Base-by-base conservation (phyloP, 2,797 vertebrate species). In the Gymnoscopelus microlampas region DNA sequence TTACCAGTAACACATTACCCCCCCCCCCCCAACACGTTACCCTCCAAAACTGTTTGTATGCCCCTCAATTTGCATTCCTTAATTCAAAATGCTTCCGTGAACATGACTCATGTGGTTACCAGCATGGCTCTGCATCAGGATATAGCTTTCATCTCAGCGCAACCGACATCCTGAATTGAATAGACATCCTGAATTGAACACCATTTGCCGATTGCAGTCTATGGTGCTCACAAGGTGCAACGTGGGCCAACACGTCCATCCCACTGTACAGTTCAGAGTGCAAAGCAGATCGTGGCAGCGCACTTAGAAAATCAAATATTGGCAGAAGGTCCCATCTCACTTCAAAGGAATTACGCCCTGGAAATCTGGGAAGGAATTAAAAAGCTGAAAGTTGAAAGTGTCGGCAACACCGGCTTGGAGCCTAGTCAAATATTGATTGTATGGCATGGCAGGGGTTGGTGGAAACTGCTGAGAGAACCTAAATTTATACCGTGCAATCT, bases 401-500 rank as follows among this genome's bases (percentile, higher is more conserved):
- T 1, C 3, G 55, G 63, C 76, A 71, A 65, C 53, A 74, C 77
- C 82, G 77, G 75, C 80, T 49, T 68, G 77, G 73, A 66, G 68
- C 77, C 76, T 85, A 84, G 85, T 91, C 90, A 92, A 90, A 86
- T 93, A 93, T 93, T 90, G 93, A 94, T 91, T 75, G 77, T 76
- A 73, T 74, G 66, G 71, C 73, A 78, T 79, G 68, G 81, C 70
- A 19, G 68, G 67, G 66, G 74, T 66, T 35, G 57, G 82, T 59
- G 57, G 78, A 84, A 90, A 87, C 53, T 85, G 91, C 88, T 87
- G 84, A 83, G 74, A 88, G 81, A 82, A 83, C 76, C 81, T 47
- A 56, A 90, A 91, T 89, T 82, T 66, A 85, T 80, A 76, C 66
- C 3, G 67, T 51, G 68, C 68, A 84, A 76, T 82, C 76, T 74